A percentile compares a stretch with the other conserved stretches of the same genome.
Evolutionary conservation across 2,113 vertebrate species (phyloP).

Genomic region (Bucco capensis): DNA sequence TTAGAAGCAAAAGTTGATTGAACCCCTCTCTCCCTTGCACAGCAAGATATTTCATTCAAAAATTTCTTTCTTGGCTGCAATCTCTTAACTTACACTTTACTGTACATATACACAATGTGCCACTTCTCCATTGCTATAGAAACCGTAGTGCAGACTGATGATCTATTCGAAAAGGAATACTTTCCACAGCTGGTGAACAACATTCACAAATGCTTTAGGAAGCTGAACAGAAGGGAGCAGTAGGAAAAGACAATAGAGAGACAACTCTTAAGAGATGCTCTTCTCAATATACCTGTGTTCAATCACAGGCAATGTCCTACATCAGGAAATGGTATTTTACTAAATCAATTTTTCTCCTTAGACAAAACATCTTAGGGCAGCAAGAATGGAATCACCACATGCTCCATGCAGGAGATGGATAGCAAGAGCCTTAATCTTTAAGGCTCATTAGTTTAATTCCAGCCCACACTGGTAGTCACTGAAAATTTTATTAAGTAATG

Average conservation of each 20-base stretch:
- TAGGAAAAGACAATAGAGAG: accelerated
- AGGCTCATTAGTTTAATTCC: background rate
- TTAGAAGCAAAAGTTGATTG: background rate
- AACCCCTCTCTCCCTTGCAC: background rate
- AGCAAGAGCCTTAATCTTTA: background rate
- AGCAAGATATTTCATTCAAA: background rate
- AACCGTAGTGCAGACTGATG: background rate
- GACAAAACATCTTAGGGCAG: background rate
- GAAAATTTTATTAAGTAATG: background rate
- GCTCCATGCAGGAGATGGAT: background rate
- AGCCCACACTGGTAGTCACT: background rate
- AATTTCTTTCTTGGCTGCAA: background rate
- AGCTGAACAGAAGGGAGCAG: background rate
- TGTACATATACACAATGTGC: background rate
- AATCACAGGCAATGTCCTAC: background rate
- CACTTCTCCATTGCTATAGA: background rate
- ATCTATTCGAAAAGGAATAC: background rate
- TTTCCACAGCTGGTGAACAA: background rate
- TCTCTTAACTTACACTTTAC: background rate
- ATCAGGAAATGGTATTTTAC: background rate
- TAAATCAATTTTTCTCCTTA: background rate
- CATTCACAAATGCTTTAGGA: background rate
- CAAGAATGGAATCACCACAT: background rate
- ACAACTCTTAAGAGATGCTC: background rate
- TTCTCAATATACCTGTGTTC: background rate